Base-by-base conservation (phyloP, 2,797 vertebrate genomes). In the Sylvilagus floridanus region DNA sequence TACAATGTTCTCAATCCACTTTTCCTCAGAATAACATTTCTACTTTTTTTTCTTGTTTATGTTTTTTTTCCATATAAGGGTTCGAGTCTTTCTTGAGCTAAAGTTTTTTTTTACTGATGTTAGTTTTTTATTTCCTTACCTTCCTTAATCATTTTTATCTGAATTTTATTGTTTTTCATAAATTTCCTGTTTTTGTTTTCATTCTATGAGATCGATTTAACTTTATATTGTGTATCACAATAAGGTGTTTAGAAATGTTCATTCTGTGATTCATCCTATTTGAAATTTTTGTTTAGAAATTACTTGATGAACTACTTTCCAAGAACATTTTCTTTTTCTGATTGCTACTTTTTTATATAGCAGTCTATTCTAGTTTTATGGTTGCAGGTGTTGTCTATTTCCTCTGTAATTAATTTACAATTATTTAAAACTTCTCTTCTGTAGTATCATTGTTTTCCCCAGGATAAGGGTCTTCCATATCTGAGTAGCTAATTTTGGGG, bases 211-310 rank as follows among this genome's bases (percentile, higher is more conserved):
- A 79, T 75, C 85, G 75, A 72, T 35, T 90, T 17, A 54, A 32
- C 28, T 12, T 81, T 68, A 62, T 63, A 57, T 90, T 85, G 37
- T 13, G 11, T 30, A 26, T 76, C 24, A 71, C 65, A 13, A 32
- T 75, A 77, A 26, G 2, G 9, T 75, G 26, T 94, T 93, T 35
- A 54, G 79, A 71, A 78, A 17, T 82, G 50, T 91, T 82, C 57
- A 71, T 86, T 84, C 52, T 95, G 35, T 86, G 78, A 87, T 60
- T 79, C 94, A 94, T 32, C 26, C 35, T 79, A 24, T 9, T 71
- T 54, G 32, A 95, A 89, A 92, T 42, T 85, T 86, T 79, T 84
- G 21, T 86, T 69, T 69, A 37, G 37, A 78, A 85, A 65, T 65
- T 83, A 68, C 37, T 63, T 73, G 77, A 79, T 62, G 30, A 37